Evolutionary conservation across 2,888 invertebrate genomes (phyloP).

Genomic region (Cyclophora punctaria): DNA sequence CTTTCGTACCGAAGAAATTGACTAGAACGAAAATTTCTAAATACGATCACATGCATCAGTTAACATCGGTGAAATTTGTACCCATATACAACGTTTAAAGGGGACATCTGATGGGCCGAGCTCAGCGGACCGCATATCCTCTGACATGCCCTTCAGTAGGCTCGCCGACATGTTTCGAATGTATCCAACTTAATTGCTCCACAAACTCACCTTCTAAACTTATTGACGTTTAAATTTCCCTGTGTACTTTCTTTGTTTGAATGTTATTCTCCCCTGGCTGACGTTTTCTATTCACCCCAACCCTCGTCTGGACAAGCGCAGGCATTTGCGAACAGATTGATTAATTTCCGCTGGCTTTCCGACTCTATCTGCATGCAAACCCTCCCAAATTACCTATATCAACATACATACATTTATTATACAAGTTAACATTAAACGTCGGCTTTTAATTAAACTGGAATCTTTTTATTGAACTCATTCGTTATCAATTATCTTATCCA

Average conservation of each 20-base stretch:
- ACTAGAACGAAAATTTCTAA: conserved; percentile 21
- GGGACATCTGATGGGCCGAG: conserved; percentile 55
- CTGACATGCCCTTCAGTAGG: conserved; percentile 38
- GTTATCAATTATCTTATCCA: too few species aligned
- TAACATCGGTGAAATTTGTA: conserved; percentile 57
- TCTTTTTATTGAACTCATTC: too few species aligned
- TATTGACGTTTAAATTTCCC: conserved; percentile 3
- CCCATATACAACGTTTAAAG: conserved; percentile 51
- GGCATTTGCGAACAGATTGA: conserved; percentile 39
- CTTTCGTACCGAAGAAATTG: not conserved
- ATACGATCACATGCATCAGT: conserved; percentile 50
- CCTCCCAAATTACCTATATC: conserved; percentile 15
- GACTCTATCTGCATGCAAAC: conserved; percentile 26
- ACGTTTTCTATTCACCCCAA: too few species aligned
- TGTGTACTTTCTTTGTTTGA: conserved; percentile 2
- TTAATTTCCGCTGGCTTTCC: conserved; percentile 47
- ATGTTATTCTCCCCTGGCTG: conserved; percentile 7
- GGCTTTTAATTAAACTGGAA: too few species aligned
- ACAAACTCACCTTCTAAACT: conserved; percentile 7
- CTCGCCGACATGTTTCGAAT: conserved; percentile 32
- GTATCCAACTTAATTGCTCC: conserved; percentile 33
- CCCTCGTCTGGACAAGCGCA: conserved; percentile 20
- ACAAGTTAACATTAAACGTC: too few species aligned
- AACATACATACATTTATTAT: not conserved
- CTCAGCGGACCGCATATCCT: conserved; percentile 63